Evolutionary conservation across 2,113 vertebrate genomes (phyloP), one percentile per base, ranked within the genome.

Genomic region (Ursus arctos): DNA sequence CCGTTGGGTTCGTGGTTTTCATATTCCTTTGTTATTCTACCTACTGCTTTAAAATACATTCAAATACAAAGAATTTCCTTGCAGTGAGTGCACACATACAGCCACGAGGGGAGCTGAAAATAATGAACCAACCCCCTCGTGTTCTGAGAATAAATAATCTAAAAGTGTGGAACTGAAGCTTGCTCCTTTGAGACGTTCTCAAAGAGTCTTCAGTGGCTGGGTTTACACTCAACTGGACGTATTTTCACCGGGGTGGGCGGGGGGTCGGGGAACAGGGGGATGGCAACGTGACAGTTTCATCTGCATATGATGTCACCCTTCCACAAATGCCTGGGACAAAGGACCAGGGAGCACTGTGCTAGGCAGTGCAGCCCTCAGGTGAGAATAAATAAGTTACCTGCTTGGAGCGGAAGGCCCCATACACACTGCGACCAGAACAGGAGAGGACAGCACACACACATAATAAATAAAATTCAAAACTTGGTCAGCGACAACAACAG

Each of bases 41-140:
- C 98, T 98, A 98, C 98, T 97, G 96, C 97, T 98, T 99, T 98
- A 96, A 99, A 98, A 99, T 99, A 99, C 99, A 99, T 99, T 99
- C 99, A 99, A 98, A 99, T 97, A 98, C 99, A 98, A 98, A 98
- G 98, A 98, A 97, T 93, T 97, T 97, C 98, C 98, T 98, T 92
- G 97, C 95, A 98, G 95, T 98, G 98, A 98, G 97, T 97, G 97
- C 97, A 98, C 98, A 98, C 97, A 97, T 91, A 98, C 95, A 97
- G 97, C 93, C 98, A 98, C 77, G 97, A 98, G 97, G 98, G 94
- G 98, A 95, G 91, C 53, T 69, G 97, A 98, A 95, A 94, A 67
- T 93, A 95, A 96, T 94, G 94, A 98, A 96, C 97, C 98, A 94
- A 95, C 98, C 97, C 97, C 95, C 43, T 97, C 6, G 88, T 95